These are phyloP conservation scores for Vidua chalybeata DNA, from an alignment of 2,113 vertebrate genomes.

Conservation along the genomic window DNA sequence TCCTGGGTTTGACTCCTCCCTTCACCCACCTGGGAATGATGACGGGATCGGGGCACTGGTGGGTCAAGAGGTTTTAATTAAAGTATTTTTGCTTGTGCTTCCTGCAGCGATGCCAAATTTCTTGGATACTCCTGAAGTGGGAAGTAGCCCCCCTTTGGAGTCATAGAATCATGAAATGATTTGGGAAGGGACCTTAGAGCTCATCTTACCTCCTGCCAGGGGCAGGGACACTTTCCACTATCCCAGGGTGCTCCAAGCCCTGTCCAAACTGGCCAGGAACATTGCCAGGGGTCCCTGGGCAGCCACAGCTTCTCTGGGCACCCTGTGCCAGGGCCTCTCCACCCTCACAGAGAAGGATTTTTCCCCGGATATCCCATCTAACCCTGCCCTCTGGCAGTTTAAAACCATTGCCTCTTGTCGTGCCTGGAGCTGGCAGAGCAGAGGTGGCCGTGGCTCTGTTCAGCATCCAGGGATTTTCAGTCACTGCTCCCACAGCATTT, in stretches of 20 bases:
- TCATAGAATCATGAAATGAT: neutral
- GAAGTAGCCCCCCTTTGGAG: neutral
- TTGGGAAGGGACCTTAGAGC: neutral
- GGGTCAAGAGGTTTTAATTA: neutral
- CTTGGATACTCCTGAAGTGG: too few relatives aligned
- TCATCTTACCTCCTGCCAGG: neutral
- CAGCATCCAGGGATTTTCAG: neutral
- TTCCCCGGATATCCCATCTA: neutral
- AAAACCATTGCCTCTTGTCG: neutral
- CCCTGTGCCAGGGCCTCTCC: rapidly evolving
- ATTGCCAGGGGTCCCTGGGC: neutral
- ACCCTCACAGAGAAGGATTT: neutral
- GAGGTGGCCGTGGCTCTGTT: neutral
- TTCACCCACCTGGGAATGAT: rapidly evolving
- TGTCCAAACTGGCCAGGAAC: neutral
- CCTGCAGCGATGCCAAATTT: rapidly evolving
- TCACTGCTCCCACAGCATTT: rapidly evolving
- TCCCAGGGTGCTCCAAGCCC: neutral
- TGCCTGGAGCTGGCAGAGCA: neutral
- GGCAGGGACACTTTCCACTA: neutral
- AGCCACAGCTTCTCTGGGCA: neutral
- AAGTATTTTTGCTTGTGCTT: neutral
- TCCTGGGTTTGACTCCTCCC: neutral
- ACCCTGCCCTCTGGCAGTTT: neutral
- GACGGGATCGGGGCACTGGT: rapidly evolving